Evolutionary conservation across 2,113 vertebrate species (phyloP).

Genomic region (Fregetta grallaria): DNA sequence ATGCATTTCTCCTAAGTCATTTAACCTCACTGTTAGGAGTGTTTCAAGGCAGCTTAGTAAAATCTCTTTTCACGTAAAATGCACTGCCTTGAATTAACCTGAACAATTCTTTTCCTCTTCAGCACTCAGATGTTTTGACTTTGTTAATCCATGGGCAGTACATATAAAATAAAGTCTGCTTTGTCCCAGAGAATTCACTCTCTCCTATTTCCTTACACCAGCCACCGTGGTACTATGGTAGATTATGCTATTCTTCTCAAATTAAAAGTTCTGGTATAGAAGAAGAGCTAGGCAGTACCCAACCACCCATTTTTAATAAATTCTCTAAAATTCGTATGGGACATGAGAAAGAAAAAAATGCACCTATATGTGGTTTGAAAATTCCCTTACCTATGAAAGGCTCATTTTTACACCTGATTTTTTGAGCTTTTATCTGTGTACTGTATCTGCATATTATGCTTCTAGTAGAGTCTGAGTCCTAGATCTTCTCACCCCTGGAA

Average conservation of each 20-base stretch:
- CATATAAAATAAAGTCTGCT: background rate
- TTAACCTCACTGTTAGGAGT: background rate
- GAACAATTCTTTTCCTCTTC: background rate
- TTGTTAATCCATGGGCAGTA: background rate
- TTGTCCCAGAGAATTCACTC: background rate
- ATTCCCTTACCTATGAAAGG: background rate
- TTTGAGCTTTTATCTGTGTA: background rate
- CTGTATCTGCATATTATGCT: background rate
- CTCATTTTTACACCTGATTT: background rate
- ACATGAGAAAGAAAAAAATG: background rate
- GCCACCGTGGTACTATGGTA: accelerated
- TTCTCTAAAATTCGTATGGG: background rate
- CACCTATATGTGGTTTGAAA: background rate
- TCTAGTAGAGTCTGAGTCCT: background rate
- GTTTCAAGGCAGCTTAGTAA: background rate
- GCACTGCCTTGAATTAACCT: background rate
- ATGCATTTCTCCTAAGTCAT: background rate
- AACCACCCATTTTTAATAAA: background rate
- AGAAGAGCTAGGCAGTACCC: background rate
- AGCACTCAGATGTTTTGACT: background rate
- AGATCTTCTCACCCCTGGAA: background rate
- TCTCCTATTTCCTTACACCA: background rate
- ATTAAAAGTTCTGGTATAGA: background rate
- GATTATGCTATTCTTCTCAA: background rate
- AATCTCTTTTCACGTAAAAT: background rate